These are phyloP conservation scores for Folsomia candida DNA, from an alignment of 2,888 invertebrate genomes.

Conservation along the genomic window DNA sequence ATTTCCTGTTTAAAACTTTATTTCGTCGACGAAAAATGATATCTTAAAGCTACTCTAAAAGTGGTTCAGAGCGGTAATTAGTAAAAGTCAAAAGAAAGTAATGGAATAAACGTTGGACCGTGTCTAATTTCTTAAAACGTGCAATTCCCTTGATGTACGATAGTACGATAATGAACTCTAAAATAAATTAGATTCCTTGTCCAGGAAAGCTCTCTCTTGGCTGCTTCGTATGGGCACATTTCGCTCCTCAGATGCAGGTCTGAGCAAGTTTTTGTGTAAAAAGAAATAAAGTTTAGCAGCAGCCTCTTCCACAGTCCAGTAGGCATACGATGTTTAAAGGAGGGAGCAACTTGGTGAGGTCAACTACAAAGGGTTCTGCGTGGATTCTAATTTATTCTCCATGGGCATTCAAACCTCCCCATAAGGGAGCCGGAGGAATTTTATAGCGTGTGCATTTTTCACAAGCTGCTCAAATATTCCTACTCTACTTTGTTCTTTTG, in stretches of 20 bases:
- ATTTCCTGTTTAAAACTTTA: no score
- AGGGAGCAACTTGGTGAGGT: not conserved
- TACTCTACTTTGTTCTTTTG: constrained; percentile 12
- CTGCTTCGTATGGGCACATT: not conserved
- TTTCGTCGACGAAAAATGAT: no score
- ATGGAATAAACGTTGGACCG: not conserved
- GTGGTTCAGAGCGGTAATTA: constrained; percentile 4
- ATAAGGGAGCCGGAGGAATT: not conserved
- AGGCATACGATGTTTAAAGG: not conserved
- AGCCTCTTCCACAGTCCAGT: not conserved
- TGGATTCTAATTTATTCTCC: not conserved
- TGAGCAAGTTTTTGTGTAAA: not conserved
- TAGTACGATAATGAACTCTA: constrained; percentile 1
- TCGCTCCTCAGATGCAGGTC: not conserved
- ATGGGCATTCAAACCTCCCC: no score
- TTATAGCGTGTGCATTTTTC: not conserved
- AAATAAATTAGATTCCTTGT: not conserved
- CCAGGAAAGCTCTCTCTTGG: not conserved
- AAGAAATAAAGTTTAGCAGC: not conserved
- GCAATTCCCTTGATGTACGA: constrained; percentile 6
- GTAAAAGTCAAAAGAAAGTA: constrained; percentile 8
- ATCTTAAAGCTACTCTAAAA: no score
- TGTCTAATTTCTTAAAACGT: constrained; percentile 3
- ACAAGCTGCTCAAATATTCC: constrained; percentile 16
- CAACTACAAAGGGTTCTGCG: not conserved